Percentiles rank a stretch among this genome's conserved stretches.
Conservation (phyloP, 2,797 vertebrate genomes). For the Sorex maritimensis region DNA sequence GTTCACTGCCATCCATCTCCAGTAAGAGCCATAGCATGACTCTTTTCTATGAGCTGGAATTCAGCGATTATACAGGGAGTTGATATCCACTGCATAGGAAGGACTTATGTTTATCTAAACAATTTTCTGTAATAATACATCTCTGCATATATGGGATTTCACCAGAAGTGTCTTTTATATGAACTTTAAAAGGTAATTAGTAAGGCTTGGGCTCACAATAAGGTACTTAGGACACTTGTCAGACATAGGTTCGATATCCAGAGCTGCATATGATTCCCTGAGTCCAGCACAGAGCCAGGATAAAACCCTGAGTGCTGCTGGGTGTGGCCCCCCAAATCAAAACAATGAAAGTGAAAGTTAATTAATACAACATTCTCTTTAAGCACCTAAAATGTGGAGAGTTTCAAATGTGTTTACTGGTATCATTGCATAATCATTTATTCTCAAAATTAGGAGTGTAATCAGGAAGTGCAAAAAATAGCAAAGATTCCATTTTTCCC, state of each 20-base stretch:
- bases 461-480: not conserved
- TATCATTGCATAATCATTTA: slow-evolving; percentile 4
- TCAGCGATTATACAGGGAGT: not conserved
- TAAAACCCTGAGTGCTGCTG: no score
- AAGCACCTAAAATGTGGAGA: not conserved
- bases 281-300: no score
- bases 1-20: not conserved
- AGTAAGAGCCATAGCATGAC: not conserved
- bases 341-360: not conserved
- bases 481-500: not conserved
- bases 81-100: not conserved
- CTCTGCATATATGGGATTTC: not conserved
- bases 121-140: not conserved
- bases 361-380: not conserved
- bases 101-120: not conserved
- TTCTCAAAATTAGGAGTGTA: not conserved
- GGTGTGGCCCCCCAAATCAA: not conserved
- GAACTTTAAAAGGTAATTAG: no score
- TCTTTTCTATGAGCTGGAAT: not conserved
- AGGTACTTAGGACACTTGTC: no score
- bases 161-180: not conserved
- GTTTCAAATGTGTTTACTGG: not conserved
- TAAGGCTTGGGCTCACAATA: no score
- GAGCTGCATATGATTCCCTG: not conserved
- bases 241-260: no score